These are phyloP conservation scores for Jordanella pulchra DNA, from an alignment of 2,797 vertebrate genomes.

Conservation along the genomic window DNA sequence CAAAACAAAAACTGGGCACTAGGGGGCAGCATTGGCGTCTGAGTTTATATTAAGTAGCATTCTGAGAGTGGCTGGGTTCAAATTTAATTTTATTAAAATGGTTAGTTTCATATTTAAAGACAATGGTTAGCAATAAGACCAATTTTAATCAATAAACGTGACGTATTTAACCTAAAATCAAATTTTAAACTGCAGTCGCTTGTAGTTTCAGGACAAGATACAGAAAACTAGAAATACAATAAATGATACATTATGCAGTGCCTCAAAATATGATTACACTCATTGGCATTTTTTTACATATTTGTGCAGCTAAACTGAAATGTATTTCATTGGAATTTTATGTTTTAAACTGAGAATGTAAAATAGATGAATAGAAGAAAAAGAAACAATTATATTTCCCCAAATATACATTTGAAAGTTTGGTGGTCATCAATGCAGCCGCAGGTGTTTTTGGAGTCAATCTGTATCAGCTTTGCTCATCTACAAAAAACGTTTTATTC, in stretches of 20 bases:
- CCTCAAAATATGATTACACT: not conserved
- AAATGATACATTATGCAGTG: not conserved
- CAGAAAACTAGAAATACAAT: not conserved
- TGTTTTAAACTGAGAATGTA: not conserved
- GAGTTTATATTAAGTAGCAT: not conserved
- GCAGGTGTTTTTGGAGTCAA: too few relatives aligned
- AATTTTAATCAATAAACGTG: not conserved
- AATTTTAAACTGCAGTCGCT: not conserved
- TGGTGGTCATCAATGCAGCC: too few relatives aligned
- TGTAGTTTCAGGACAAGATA: not conserved
- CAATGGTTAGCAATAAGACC: not conserved
- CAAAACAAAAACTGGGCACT: constrained; percentile 22
- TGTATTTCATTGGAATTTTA: not conserved
- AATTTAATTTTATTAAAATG: not conserved
- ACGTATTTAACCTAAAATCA: not conserved
- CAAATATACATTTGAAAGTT: too few relatives aligned
- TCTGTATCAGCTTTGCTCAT: too few relatives aligned
- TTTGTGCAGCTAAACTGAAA: not conserved
- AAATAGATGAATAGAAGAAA: too few relatives aligned
- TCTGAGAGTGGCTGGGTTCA: not conserved
- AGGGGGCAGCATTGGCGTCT: constrained; percentile 62
- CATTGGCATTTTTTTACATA: not conserved
- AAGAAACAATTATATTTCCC: too few relatives aligned
- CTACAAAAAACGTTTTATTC: too few relatives aligned
- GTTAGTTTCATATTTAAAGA: not conserved